These are phyloP conservation scores for Hirtodrosophila alboralis DNA, from an alignment of 2,888 invertebrate genomes.

Conservation along the genomic window DNA sequence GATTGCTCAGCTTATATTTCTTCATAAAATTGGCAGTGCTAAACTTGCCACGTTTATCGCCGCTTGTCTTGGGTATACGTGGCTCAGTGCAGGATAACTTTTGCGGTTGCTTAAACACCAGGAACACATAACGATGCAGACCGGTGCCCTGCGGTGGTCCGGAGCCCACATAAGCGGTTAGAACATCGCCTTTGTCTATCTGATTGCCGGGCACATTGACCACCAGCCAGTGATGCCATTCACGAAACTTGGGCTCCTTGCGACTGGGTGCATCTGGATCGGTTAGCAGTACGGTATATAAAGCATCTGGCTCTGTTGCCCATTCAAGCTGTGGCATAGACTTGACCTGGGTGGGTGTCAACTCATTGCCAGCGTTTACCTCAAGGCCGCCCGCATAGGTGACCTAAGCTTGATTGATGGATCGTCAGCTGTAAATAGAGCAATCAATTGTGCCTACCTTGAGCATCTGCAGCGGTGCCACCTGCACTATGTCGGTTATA, in stretches of 20 bases:
- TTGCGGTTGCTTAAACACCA: slow-evolving; percentile 89
- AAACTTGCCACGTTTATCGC: slow-evolving; percentile 86
- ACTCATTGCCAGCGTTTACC: slow-evolving; percentile 87
- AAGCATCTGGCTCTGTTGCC: slow-evolving; percentile 67
- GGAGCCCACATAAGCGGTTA: slow-evolving; percentile 92
- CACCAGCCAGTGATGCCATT: slow-evolving; percentile 97
- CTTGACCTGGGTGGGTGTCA: slow-evolving; percentile 88
- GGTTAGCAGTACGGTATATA: slow-evolving; percentile 83
- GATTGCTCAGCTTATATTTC: slow-evolving; percentile 90
- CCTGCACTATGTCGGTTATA: slow-evolving; percentile 48
- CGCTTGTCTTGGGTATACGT: slow-evolving; percentile 81
- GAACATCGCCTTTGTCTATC: slow-evolving; percentile 88
- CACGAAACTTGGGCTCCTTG: slow-evolving; percentile 90
- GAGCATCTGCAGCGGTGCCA: slow-evolving; percentile 34
- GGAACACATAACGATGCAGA: slow-evolving; percentile 91
- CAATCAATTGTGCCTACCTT: slow-evolving; percentile 40
- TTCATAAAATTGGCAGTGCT: slow-evolving; percentile 90
- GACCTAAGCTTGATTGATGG: slow-evolving; percentile 48
- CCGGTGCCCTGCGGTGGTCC: slow-evolving; percentile 92
- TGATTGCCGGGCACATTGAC: slow-evolving; percentile 92
- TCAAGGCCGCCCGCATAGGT: slow-evolving; percentile 80
- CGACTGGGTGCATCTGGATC: slow-evolving; percentile 97
- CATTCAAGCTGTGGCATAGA: slow-evolving; percentile 79
- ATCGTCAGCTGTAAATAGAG: no score
- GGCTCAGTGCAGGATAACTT: slow-evolving; percentile 87